Evolutionary conservation across 2,888 invertebrate species (phyloP), one percentile per base, ranked within the genome.

Genomic region (Temnothorax ravouxi): DNA sequence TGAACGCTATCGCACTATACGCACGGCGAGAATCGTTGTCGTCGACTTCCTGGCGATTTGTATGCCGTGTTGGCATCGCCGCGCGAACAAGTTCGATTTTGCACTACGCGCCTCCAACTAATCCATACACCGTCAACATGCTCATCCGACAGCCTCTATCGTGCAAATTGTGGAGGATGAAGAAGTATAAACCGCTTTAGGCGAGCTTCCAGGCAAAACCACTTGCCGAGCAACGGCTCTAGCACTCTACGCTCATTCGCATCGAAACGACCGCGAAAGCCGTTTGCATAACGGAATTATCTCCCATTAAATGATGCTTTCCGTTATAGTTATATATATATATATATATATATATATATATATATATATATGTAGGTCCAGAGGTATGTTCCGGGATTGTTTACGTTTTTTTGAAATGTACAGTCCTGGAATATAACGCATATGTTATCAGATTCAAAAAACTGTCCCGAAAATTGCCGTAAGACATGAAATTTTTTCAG

Each of bases 151-250:
- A 56, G 44, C 56, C 79, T 59, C 56, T 80, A 25, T 59, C 47
- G 79, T 38, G n/a, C 59, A 80, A 80, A 80, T 80, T 59, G 34
- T 25, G 59, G 41, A 59, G 74, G 79, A 72, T 80, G 79, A 80
- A 72, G 79, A 80, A 72, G 72, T 80, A 72, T 72, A 80, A 80
- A 80, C 47, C 79, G 79, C 79, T 80, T 79, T 79, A 79, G 56
- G 72, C 79, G 56, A 76, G 75, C 62, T 50, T 38, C 52, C 76
- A 38, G 64, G 34, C 41, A 50, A 34, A 79, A 71, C 47, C 79
- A 59, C 74, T 80, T 72, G 79, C 79, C 71, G 72, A 79, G 56
- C 71, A 79, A 59, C 47, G 44, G 44, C 56, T 72, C 79, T 29
- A 54, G 56, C 72, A 79, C 56, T 77, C 44, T 69, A 44, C 54